Evolutionary conservation across 2,797 vertebrate genomes (phyloP), one percentile per base, ranked within the genome.

Genomic region (Chelmon rostratus): DNA sequence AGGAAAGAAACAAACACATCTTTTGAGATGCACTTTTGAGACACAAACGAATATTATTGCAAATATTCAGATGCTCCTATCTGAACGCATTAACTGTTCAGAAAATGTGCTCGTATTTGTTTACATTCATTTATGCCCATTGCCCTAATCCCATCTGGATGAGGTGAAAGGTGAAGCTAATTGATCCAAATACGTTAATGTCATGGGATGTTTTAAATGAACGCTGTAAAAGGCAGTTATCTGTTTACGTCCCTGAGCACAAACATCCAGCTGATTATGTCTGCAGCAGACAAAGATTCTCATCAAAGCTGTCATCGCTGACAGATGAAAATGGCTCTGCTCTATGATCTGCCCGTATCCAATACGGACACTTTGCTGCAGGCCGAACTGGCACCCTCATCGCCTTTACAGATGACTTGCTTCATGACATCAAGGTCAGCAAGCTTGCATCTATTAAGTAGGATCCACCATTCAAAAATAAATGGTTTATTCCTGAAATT

Each of bases 381-480:
- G 68, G 74, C 74, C 68, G 38, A 68, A 49, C 16, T 56, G 64
- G 86, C 56, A 37, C 35, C 59, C 25, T 66, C 64, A 31, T 38
- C 15, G 40, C 70, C 62, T 85, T 89, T 73, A 80, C 76, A 69
- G 79, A 90, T 76, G 64, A 80, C 61, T 86, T 76, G n/a, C 33
- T 73, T 80, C 61, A 56, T 82, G 80, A 85, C 83, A 82, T 70
- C 23, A 76, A 88, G 77, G 75, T 86, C 76, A 86, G 57, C 59
- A 40, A 61, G 66, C 83, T 67, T 82, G 40, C 72, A 70, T 81
- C 81, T 73, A 76, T 81, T 84, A 76, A 62, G 40, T n/a, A 16
- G 21, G 65, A 74, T 76, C 53, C 58, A 52, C 25, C 18, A 53
- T 28, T 78, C 50, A 63, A 31, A 78, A 82, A 78, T 65, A 42